Conservation (phyloP, 2,797 vertebrate genomes). For the Brachyrhaphis roseni region DNA sequence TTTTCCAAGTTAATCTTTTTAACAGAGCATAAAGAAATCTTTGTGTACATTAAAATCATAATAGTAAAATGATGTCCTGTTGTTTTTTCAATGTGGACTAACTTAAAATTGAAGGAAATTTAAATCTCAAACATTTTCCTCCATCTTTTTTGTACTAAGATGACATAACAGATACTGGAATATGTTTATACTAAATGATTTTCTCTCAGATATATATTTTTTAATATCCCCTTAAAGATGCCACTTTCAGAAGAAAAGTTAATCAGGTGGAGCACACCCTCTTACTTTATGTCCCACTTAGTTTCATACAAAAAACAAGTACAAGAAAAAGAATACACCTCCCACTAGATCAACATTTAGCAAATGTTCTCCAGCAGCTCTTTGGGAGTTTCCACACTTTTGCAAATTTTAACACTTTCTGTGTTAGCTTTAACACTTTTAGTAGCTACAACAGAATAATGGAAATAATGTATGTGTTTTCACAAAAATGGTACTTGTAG, state of each 20-base stretch:
- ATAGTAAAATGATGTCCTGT: neutral
- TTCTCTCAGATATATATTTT: neutral
- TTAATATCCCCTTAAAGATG: neutral
- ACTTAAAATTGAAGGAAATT: neutral
- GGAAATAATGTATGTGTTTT: neutral
- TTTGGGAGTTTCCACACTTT: neutral
- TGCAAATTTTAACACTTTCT: neutral
- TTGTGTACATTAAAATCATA: neutral
- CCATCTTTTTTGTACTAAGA: conserved; percentile 1
- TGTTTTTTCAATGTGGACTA: neutral
- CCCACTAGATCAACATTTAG: neutral
- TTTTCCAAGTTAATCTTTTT: neutral
- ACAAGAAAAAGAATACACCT: neutral
- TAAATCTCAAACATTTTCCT: conserved; percentile 3
- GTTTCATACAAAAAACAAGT: neutral
- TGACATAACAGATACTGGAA: neutral
- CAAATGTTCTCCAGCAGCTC: neutral
- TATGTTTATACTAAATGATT: conserved; percentile 10
- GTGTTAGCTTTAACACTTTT: neutral
- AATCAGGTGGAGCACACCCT: neutral
- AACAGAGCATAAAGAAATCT: neutral
- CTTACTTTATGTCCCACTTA: neutral
- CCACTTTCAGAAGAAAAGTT: neutral
- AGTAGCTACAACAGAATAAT: neutral
- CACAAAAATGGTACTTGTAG: too few species aligned